Conservation (phyloP, 2,888 invertebrate species). For the Catocala nupta region DNA sequence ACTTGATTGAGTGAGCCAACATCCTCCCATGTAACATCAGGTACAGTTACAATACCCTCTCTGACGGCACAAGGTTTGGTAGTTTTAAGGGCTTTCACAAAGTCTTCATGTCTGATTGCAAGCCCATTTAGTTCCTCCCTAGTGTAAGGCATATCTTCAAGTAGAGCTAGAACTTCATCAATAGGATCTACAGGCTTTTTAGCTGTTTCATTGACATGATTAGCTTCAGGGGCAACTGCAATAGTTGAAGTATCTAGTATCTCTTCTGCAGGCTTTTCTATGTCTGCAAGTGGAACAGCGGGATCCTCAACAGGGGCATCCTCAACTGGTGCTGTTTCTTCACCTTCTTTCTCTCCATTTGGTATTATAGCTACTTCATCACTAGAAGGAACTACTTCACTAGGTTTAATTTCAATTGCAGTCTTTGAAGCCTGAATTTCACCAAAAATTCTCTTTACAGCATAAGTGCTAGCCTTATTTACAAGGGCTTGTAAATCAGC, state of each 20-base stretch:
- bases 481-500: constrained; percentile 96
- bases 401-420: constrained; percentile 41
- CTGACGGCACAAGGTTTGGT: constrained; percentile 97
- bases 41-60: constrained; percentile 99
- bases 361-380: constrained; percentile 66
- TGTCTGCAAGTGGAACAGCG: constrained; percentile 40
- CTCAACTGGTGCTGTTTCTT: constrained; percentile 52
- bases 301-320: constrained; percentile 53
- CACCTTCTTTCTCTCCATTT: constrained; percentile 76
- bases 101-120: constrained; percentile 92
- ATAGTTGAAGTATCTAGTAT: constrained; percentile 32
- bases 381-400: constrained; percentile 39
- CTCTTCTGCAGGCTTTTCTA: constrained; percentile 56
- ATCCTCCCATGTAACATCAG: constrained; percentile 98
- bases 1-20: constrained; percentile 96
- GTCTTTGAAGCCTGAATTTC: constrained; percentile 66
- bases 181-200: constrained; percentile 60
- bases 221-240: constrained; percentile 47
- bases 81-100: constrained; percentile 91
- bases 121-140: constrained; percentile 89
- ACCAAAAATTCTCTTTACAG: constrained; percentile 89
- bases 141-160: constrained; percentile 90
- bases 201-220: constrained; percentile 49
- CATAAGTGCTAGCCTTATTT: constrained; percentile 95
- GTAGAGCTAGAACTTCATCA: constrained; percentile 88